phyloP scores from a whole-genome alignment of 2,113 vertebrate species.

The Pontoporia blainvillei region DNA sequence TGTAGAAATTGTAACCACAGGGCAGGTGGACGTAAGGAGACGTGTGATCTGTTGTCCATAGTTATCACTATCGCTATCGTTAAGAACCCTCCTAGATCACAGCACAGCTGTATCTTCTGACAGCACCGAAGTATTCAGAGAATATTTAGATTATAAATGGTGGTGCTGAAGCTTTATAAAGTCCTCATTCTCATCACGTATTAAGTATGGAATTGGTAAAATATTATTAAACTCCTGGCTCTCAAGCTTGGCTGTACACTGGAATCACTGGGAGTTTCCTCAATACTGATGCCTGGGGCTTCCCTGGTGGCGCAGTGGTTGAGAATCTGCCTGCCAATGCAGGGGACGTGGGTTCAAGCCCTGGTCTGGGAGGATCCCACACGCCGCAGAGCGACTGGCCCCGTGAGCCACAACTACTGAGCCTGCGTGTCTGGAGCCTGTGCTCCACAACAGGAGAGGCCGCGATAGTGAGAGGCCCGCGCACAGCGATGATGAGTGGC shows the following conservation, averaged over 20 bases:
- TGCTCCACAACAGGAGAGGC: too few species aligned
- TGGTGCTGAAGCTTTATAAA: background rate
- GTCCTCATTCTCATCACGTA: background rate
- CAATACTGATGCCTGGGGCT: background rate
- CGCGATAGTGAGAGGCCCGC: too few species aligned
- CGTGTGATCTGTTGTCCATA: background rate
- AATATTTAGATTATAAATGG: conserved; percentile 29
- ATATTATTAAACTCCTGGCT: background rate
- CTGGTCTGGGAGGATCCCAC: too few species aligned
- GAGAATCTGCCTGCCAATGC: too few species aligned
- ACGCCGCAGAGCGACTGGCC: too few species aligned
- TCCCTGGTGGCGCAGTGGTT: too few species aligned
- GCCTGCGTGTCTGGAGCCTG: too few species aligned
- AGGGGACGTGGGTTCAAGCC: too few species aligned
- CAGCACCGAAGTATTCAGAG: background rate
- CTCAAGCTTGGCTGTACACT: background rate
- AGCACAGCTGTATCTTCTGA: background rate
- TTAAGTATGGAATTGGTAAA: background rate
- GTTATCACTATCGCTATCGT: background rate
- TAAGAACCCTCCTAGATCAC: background rate
- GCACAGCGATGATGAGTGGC: too few species aligned
- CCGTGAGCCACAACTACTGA: too few species aligned
- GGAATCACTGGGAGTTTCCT: background rate
- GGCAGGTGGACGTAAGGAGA: background rate
- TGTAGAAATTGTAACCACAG: background rate